These are phyloP conservation scores for Bombus affinis DNA, from an alignment of 1,140 invertebrate genomes.

Conservation along the genomic window DNA sequence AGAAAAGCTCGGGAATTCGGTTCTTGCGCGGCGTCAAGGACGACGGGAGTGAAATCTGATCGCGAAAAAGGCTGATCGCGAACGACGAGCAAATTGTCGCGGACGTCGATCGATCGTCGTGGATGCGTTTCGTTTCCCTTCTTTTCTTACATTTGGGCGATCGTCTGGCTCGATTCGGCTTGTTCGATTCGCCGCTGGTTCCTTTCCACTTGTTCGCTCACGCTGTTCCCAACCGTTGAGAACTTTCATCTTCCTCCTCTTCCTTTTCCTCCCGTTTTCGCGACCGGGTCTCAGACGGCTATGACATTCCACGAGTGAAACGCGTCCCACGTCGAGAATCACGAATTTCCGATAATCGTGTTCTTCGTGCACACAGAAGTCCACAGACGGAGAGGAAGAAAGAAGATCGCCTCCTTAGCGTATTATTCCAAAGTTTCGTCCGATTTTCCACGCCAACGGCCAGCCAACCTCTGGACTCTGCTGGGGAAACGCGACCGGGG, in stretches of 20 bases:
- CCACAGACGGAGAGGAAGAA: not conserved
- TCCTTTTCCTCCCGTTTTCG: too few relatives aligned
- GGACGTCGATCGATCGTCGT: not conserved
- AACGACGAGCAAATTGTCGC: not conserved
- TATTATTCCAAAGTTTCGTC: constrained; percentile 54
- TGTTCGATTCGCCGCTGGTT: not conserved
- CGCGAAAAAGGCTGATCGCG: not conserved
- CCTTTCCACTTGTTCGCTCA: not conserved
- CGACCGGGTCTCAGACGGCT: not conserved
- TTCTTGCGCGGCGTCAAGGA: not conserved
- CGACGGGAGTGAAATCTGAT: not conserved
- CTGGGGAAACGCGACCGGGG: constrained; percentile 13
- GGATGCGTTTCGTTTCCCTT: not conserved
- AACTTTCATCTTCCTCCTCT: not conserved
- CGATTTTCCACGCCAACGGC: constrained; percentile 38
- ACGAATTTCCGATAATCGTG: constrained; percentile 24
- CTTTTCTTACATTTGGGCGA: not conserved
- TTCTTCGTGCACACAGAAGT: not conserved
- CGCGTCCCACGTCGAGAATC: constrained; percentile 1
- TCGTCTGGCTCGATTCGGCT: not conserved
- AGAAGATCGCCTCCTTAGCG: constrained; percentile 13
- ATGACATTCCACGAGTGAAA: too few relatives aligned
- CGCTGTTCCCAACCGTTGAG: not conserved
- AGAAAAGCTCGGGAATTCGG: not conserved
- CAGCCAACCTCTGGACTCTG: constrained; percentile 12